Percentiles rank a stretch among this genome's conserved stretches.
phyloP scores from a whole-genome alignment of 2,113 vertebrate species.

The Lutjanus erythropterus region DNA sequence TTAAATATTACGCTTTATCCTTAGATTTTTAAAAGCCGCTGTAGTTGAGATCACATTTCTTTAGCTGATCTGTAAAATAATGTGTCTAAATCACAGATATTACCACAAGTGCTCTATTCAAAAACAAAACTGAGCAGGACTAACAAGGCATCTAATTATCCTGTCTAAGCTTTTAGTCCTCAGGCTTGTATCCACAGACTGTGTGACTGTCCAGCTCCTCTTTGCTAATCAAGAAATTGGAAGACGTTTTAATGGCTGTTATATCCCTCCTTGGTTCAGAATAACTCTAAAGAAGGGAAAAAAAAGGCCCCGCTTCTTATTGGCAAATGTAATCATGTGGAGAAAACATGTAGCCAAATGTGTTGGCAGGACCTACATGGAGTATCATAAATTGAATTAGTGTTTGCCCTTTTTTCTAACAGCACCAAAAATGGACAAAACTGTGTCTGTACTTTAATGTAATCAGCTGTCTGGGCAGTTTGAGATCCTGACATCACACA shows the following conservation, averaged over 20 bases:
- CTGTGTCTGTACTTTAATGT: constrained; percentile 71
- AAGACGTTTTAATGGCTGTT: constrained; percentile 60
- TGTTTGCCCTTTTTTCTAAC: constrained; percentile 73
- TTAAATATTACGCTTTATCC: constrained; percentile 10
- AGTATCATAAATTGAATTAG: constrained; percentile 80
- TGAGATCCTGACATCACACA: constrained; percentile 68
- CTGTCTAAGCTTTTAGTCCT: constrained; percentile 44
- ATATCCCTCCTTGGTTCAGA: constrained; percentile 48
- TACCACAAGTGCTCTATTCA: background rate
- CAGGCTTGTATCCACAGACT: constrained; percentile 45
- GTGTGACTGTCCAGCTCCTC: constrained; percentile 41
- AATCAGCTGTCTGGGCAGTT: constrained; percentile 71
- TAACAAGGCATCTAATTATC: constrained; percentile 60
- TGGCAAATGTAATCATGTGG: constrained; percentile 73
- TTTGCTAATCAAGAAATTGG: constrained; percentile 61
- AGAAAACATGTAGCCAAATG: constrained; percentile 75
- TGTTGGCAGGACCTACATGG: constrained; percentile 66
- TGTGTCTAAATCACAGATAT: background rate
- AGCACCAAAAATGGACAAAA: constrained; percentile 85
- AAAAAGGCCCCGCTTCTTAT: constrained; percentile 57
- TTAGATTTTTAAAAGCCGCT: background rate
- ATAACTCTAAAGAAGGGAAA: constrained; percentile 63
- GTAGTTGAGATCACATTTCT: constrained; percentile 31
- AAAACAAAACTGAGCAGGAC: constrained; percentile 28
- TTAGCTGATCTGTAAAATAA: constrained; percentile 21